These are phyloP conservation scores for Drosophila nigrodunni DNA, from an alignment of 1,140 invertebrate genomes.

Conservation along the genomic window DNA sequence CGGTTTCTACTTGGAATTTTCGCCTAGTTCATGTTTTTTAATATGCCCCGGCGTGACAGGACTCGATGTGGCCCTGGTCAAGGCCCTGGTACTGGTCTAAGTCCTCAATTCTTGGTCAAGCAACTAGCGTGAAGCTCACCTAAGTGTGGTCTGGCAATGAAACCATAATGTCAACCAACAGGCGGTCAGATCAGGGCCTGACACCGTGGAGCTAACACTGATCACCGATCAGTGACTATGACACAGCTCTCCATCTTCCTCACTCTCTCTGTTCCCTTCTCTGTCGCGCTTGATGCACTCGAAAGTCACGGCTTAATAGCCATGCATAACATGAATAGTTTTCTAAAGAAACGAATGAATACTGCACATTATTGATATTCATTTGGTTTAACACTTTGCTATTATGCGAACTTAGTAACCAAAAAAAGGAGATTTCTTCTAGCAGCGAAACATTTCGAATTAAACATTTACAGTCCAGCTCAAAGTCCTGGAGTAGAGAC, in stretches of 20 bases:
- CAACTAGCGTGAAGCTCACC: constrained; percentile 69
- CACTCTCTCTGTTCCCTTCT: background rate
- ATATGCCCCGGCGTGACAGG: constrained; percentile 45
- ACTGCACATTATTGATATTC: constrained; percentile 12
- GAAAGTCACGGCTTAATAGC: constrained; percentile 28
- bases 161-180: constrained; percentile 78
- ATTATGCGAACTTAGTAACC: background rate
- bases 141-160: constrained; percentile 80
- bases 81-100: background rate
- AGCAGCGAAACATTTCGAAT: no score
- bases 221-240: constrained; percentile 49
- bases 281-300: background rate
- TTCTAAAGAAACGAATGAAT: background rate
- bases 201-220: constrained; percentile 37
- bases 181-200: constrained; percentile 47
- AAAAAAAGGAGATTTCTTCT: no score
- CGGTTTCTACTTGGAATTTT: constrained; percentile 68
- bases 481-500: no score
- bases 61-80: background rate
- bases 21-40: constrained; percentile 25
- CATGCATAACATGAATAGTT: constrained; percentile 15
- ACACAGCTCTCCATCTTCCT: constrained; percentile 8
- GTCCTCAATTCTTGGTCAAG: background rate
- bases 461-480: no score
- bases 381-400: constrained; percentile 15